Percentiles rank a stretch among this genome's conserved stretches.
These are phyloP conservation scores for Drosophila ustulata DNA, from an alignment of 2,888 invertebrate genomes.

Conservation along the genomic window DNA sequence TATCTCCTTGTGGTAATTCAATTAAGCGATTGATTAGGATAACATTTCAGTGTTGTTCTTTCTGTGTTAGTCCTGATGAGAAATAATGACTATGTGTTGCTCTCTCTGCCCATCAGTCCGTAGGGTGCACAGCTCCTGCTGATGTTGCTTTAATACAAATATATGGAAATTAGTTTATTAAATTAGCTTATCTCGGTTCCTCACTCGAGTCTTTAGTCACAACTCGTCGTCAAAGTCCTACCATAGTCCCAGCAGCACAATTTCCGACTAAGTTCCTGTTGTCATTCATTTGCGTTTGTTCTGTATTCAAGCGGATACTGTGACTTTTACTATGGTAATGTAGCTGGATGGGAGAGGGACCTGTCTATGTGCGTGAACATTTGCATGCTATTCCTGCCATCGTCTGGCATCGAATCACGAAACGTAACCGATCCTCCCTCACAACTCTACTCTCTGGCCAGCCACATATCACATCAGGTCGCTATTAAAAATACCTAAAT, in stretches of 20 bases:
- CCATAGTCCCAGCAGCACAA: slow-evolving; percentile 51
- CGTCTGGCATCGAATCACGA: not conserved
- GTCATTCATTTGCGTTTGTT: slow-evolving; percentile 53
- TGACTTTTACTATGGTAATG: not conserved
- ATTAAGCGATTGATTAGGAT: slow-evolving; percentile 71
- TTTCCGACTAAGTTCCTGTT: slow-evolving; percentile 64
- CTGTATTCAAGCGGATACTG: slow-evolving; percentile 25
- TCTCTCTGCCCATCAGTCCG: not conserved
- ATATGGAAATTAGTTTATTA: slow-evolving; percentile 79
- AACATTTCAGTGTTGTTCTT: slow-evolving; percentile 53
- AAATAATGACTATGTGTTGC: not conserved
- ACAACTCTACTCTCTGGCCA: not conserved
- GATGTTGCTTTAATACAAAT: slow-evolving; percentile 60
- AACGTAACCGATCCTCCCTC: not conserved
- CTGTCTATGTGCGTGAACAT: slow-evolving; percentile 22
- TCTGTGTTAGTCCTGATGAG: slow-evolving; percentile 15
- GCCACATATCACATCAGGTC: too few relatives aligned
- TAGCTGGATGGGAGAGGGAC: not conserved
- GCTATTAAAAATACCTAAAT: slow-evolving; percentile 28
- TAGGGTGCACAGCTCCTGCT: not conserved
- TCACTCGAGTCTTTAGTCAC: slow-evolving; percentile 25
- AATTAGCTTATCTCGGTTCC: slow-evolving; percentile 73
- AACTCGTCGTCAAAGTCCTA: slow-evolving; percentile 9
- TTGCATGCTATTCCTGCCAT: slow-evolving; percentile 44
- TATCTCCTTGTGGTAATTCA: slow-evolving; percentile 50